Base-by-base conservation (phyloP, 2,797 vertebrate genomes). In the Cynodonichthys magdalenae region DNA sequence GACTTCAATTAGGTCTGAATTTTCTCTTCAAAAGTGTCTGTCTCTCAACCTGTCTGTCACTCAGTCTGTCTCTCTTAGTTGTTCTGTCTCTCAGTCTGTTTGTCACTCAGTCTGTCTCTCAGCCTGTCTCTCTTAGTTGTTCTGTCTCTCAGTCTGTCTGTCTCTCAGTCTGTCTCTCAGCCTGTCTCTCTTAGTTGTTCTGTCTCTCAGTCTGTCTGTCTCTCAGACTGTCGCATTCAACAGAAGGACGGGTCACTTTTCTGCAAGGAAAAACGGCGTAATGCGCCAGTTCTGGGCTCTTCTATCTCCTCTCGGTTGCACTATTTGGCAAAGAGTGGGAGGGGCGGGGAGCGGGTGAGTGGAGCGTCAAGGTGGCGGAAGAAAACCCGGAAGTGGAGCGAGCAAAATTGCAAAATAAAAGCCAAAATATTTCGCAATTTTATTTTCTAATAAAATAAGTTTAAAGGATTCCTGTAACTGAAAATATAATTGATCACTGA, bases 171-270 rank as follows among this genome's bases (percentile, higher is more conserved):
- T 24, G 24, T 24, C 24, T 24, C 24, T 24, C 24, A 24, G 24
- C 3, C 24, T 2, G 24, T 24, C 24, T 24, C 50, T 14, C 19
- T 19, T 19, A 14, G 47, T 31, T 3, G 3, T 2, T 24, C 29
- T 8, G 5, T 8, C 29, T 31, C 5, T 31, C 29, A 6, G 5
- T 8, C 29, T 3, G 27, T 65, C 66, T 47, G 50, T 76, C 70
- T 80, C 61, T 53, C 56, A 39, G 46, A 17, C 76, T 84, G 84
- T 83, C 78, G 78, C 81, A 84, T 79, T 83, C 73, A 77, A 77
- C 75, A 71, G 71, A 80, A 79, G 71, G 57, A 44, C 9, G 62
- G 77, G 82, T 78, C 90, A 91, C 77, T 90, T 89, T 93, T 85
- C 73, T 17, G 91, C 91, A 90, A 74, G 77, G 77, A 74, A 72